Conservation (phyloP, 2,888 invertebrate species). For the Tetragnatha montana region DNA sequence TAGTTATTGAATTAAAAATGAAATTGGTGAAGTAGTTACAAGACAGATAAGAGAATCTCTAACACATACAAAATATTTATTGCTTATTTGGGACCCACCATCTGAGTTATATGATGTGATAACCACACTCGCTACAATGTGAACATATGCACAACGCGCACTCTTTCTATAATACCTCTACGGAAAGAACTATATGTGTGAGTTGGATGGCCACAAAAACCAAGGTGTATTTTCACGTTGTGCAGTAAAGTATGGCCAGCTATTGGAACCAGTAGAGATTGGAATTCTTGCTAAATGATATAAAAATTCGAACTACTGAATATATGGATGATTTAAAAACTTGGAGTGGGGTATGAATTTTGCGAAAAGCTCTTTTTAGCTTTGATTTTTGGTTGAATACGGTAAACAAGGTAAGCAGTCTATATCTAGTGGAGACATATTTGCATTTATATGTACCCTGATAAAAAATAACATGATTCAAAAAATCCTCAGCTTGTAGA, state of each 20-base stretch:
- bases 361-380: background rate
- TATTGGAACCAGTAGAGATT: constrained; percentile 11
- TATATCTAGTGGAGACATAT: background rate
- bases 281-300: background rate
- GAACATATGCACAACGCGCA: too few relatives aligned
- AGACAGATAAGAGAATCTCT: too few relatives aligned
- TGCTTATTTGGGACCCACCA: too few relatives aligned
- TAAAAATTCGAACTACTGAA: background rate
- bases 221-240: background rate
- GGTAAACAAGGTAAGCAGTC: background rate
- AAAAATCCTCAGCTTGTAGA: too few relatives aligned
- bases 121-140: too few relatives aligned
- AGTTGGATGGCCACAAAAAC: constrained; percentile 7
- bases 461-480: too few relatives aligned
- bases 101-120: too few relatives aligned
- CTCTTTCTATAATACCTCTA: too few relatives aligned
- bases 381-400: background rate
- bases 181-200: background rate
- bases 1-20: too few relatives aligned
- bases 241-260: background rate
- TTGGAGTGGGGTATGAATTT: background rate
- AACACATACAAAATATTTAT: too few relatives aligned
- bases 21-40: too few relatives aligned
- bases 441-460: background rate
- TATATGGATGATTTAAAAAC: background rate